Evolutionary conservation across 64 coral and sea anemone species (phyloP).

Genomic region (Astreopora myriophthalma): DNA sequence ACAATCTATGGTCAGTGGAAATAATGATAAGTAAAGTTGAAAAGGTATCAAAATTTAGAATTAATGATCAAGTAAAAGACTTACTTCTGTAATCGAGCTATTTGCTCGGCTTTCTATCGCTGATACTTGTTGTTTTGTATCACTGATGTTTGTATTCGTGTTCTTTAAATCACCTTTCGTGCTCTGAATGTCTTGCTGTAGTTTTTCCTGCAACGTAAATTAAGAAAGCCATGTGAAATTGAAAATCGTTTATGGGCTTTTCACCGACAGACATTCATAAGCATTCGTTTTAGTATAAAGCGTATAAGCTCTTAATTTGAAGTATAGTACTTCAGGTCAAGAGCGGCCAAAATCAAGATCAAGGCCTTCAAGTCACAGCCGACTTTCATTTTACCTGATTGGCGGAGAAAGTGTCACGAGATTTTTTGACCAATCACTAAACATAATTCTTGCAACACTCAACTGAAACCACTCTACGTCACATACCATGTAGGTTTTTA

Average conservation of each 20-base stretch:
- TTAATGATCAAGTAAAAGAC: not conserved
- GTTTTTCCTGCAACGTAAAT: not conserved
- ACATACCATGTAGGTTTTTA: conserved; percentile 30
- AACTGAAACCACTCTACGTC: not conserved
- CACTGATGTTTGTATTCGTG: not conserved
- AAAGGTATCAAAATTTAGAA: too few relatives aligned
- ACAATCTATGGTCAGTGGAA: too few relatives aligned
- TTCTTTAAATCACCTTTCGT: not conserved
- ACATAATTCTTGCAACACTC: too few relatives aligned
- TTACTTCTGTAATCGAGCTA: not conserved
- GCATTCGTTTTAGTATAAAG: not conserved
- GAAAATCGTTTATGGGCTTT: not conserved
- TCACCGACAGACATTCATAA: not conserved
- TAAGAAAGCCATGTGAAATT: not conserved
- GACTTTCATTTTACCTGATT: too few relatives aligned
- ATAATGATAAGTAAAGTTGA: too few relatives aligned
- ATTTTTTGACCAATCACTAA: not conserved
- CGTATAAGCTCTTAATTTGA: too few relatives aligned
- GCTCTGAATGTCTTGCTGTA: not conserved
- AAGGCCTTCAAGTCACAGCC: too few relatives aligned
- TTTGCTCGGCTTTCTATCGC: not conserved
- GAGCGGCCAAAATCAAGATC: too few relatives aligned
- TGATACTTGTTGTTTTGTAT: not conserved
- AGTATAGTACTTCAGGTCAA: too few relatives aligned
- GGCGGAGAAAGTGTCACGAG: not conserved